phyloP scores from a whole-genome alignment of 2,113 vertebrate species.

The Prionailurus bengalensis region DNA sequence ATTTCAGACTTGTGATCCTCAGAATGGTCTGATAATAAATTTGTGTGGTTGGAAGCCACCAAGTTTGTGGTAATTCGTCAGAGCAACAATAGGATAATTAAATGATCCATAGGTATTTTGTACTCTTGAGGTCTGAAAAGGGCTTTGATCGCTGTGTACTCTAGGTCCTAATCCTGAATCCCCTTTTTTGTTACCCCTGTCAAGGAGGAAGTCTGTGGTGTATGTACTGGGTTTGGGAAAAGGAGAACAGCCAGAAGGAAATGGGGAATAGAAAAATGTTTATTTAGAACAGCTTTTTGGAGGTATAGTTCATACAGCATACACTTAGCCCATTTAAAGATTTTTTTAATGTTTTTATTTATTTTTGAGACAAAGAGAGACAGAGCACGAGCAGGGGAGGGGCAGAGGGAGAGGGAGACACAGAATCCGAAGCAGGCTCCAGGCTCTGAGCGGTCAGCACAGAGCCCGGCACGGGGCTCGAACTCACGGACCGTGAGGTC shows the following conservation, averaged over 20 bases:
- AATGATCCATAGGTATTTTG: not conserved
- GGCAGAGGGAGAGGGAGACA: too few relatives aligned
- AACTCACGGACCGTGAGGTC: too few relatives aligned
- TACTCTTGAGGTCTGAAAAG: not conserved
- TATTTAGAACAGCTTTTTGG: not conserved
- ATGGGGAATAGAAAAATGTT: not conserved
- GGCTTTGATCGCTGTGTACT: not conserved
- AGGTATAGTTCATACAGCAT: not conserved
- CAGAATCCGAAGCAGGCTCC: too few relatives aligned
- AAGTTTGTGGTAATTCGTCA: not conserved
- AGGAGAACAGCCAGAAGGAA: not conserved
- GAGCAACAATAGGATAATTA: not conserved
- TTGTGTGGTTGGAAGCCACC: not conserved
- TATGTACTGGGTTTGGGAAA: not conserved
- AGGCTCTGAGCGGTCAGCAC: too few relatives aligned
- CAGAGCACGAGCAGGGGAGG: too few relatives aligned
- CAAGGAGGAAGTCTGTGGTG: not conserved
- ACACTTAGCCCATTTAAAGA: not conserved
- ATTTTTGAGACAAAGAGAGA: too few relatives aligned
- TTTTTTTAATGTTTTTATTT: too few relatives aligned
- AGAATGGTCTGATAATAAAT: not conserved
- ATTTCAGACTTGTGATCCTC: not conserved
- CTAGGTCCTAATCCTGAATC: not conserved
- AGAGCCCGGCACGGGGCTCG: too few relatives aligned
- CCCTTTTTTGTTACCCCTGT: not conserved